Base-by-base conservation (phyloP, 2,888 invertebrate genomes). In the Acholoe squamosa region DNA sequence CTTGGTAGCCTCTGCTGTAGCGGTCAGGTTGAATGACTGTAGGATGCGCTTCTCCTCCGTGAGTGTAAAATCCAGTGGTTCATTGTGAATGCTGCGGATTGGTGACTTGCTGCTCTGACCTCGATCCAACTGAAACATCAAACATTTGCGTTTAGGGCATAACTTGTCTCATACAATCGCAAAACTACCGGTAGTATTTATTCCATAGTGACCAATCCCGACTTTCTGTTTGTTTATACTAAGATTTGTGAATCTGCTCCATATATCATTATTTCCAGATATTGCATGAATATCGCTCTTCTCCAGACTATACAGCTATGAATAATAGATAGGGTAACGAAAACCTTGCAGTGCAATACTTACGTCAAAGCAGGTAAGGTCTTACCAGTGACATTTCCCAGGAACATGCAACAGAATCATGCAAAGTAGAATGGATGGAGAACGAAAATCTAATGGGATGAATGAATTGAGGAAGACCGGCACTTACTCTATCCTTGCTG, bases 1-100 rank as follows among this genome's bases (percentile, higher is more conserved):
- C 56, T 86, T 52, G 86, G 86, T 56, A 14, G 86, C 86, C 86
- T 86, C 54, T 0, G 56, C 86, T n/a, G 61, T 61, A n/a, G 61
- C 61, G n/a, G 84, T n/a, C 34, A 51, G 43, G 54, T 31, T 54
- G 31, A 52, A 56, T 54, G 33, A 52, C 54, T 86, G 86, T 28
- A 54, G 86, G 28, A 54, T 28, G 51, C 86, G 86, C 86, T 86
- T 52, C 28, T 86, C 86, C 54, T 86, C 86, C 52, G 25, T n/a
- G 31, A 86, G 56, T 0, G 86, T 86, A 25, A 86, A 86, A 22
- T 86, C 86, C 54, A 86, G 56, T 19, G 86, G 86, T 28, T 86
- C 86, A 10, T 7, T 12, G 54, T 52, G 25, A 54, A 19, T 31
- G 28, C n/a, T 25, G 86, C 25, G n/a, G 86, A 19, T n/a, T 0